A percentile compares a stretch with the other conserved stretches of the same genome.
Evolutionary conservation across 2,113 vertebrate species (phyloP).

Genomic region (human (Homo sapiens)): DNA sequence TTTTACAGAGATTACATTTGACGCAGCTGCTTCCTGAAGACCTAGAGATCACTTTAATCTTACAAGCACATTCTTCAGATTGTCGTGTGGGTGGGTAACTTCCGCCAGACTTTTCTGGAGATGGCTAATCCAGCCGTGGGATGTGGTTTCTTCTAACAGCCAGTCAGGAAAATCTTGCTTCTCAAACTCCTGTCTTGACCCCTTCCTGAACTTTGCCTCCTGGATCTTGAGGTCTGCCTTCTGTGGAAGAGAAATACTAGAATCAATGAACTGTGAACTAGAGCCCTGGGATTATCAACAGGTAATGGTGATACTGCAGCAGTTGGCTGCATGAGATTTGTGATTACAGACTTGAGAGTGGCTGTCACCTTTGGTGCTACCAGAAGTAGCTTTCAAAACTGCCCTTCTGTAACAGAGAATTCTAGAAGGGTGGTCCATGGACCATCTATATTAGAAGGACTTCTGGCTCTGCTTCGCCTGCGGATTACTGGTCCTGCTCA

Average conservation of each 20-base stretch:
- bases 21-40: constrained; percentile 45
- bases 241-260: constrained; percentile 38
- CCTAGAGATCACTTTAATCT: constrained; percentile 53
- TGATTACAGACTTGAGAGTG: background rate
- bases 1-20: constrained; percentile 40
- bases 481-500: background rate
- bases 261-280: constrained; percentile 44
- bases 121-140: constrained; percentile 19
- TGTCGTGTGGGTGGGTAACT: background rate
- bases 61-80: constrained; percentile 64
- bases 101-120: background rate
- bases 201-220: constrained; percentile 38
- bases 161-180: constrained; percentile 32
- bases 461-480: background rate
- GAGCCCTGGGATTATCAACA: background rate
- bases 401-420: background rate
- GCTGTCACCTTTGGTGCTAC: background rate
- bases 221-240: constrained; percentile 41
- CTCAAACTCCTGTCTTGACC: constrained; percentile 33
- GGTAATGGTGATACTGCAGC: background rate
- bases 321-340: background rate
- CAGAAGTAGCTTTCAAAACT: background rate
- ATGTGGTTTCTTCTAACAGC: constrained; percentile 47
- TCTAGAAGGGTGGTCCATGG: background rate
- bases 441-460: background rate